A percentile compares a stretch with the other conserved stretches of the same genome.
These are phyloP conservation scores for Agriotes lineatus DNA, from an alignment of 2,888 invertebrate species.

Conservation along the genomic window DNA sequence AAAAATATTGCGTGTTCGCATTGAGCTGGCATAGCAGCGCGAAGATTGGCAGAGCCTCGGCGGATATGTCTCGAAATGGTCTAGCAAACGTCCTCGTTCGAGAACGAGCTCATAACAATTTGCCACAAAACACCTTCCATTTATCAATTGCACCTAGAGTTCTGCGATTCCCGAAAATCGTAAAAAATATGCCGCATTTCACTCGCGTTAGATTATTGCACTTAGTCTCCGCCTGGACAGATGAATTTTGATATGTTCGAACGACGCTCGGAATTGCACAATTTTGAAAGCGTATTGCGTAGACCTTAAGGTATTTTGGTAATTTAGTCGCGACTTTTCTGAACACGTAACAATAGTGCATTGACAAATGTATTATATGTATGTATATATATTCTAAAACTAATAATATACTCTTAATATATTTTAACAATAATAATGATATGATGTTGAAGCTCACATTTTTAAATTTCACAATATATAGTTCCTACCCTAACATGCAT, in stretches of 20 bases:
- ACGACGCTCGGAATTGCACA: too few species aligned
- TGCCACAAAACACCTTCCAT: conserved; percentile 62
- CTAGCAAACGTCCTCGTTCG: conserved; percentile 55
- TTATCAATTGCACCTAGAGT: conserved; percentile 56
- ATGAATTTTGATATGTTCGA: conserved; percentile 24
- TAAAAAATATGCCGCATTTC: conserved; percentile 22
- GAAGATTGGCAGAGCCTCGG: conserved; percentile 59
- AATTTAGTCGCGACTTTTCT: conserved; percentile 13
- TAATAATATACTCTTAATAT: conserved; percentile 44
- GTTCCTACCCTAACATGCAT: conserved; percentile 50
- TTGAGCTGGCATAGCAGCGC: conserved; percentile 62
- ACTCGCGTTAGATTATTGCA: conserved; percentile 21
- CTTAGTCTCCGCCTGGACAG: conserved; percentile 21
- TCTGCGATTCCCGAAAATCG: conserved; percentile 29
- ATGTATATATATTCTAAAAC: conserved; percentile 36
- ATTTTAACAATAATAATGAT: conserved; percentile 55
- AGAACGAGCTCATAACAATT: conserved; percentile 57
- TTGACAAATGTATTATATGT: conserved; percentile 55
- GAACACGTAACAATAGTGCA: conserved; percentile 53
- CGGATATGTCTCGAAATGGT: conserved; percentile 68
- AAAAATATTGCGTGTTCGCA: conserved; percentile 50
- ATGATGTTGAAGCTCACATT: conserved; percentile 61
- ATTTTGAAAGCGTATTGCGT: conserved; percentile 13
- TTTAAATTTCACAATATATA: conserved; percentile 30
- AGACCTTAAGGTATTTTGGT: conserved; percentile 8